Conservation (phyloP, 2,888 invertebrate genomes). For the Micoletzkya japonica region DNA sequence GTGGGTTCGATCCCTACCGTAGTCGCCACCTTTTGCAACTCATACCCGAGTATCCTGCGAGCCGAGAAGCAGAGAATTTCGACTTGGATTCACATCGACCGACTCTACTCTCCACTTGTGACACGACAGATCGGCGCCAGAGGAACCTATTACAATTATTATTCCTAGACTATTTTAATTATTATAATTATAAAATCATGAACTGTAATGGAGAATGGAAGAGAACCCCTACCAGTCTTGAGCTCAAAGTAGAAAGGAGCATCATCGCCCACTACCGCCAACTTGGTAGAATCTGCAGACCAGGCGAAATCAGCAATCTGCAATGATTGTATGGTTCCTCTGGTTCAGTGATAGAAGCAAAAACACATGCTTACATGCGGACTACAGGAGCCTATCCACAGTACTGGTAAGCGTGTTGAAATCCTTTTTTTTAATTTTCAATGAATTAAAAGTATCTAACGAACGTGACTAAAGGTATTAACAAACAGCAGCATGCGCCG, state of each 20-base stretch:
- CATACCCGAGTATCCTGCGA: too few relatives aligned
- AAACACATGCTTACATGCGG: too few relatives aligned
- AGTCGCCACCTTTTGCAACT: too few relatives aligned
- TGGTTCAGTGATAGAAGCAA: too few relatives aligned
- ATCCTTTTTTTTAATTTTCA: too few relatives aligned
- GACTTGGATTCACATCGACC: conserved; percentile 10
- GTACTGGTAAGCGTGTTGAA: too few relatives aligned
- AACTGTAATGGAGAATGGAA: background rate
- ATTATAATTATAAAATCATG: background rate
- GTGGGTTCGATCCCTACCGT: too few relatives aligned
- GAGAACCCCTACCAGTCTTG: conserved; percentile 7
- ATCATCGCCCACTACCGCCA: conserved; percentile 10
- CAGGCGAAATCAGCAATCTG: conserved; percentile 14
- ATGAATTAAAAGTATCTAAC: too few relatives aligned
- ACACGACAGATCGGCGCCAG: conserved; percentile 17
- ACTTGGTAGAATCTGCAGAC: conserved; percentile 12
- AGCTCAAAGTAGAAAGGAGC: conserved; percentile 9
- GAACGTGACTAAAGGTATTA: background rate
- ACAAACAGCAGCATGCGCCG: too few relatives aligned
- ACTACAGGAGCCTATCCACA: too few relatives aligned
- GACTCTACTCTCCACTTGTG: conserved; percentile 16
- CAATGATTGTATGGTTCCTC: too few relatives aligned
- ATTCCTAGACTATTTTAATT: background rate
- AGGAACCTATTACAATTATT: background rate
- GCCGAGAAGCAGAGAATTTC: too few relatives aligned